Base-by-base conservation (phyloP, 2,888 invertebrate genomes). In the Muscina levida region DNA sequence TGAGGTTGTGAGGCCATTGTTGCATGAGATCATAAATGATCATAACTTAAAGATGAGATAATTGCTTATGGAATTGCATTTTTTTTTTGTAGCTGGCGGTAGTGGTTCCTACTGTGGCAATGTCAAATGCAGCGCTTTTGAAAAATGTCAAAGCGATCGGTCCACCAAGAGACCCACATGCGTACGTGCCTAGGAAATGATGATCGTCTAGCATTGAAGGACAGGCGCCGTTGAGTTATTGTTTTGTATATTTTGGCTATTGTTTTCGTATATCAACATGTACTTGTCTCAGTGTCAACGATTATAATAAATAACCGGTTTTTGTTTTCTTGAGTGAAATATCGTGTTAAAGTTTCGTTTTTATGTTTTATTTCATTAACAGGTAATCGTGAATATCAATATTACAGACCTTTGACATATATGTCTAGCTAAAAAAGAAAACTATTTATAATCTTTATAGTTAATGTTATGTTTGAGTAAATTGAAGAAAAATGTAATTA, bases 101-200 rank as follows among this genome's bases (percentile, higher is more conserved):
- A 53, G 59, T 1, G 93, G 94, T 0, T 89, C 92, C 1, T 94
- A 93, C 86, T 95, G 95, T 85, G 94, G 93, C 85, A 94, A 94
- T 85, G 92, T 93, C 11, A 95, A 94, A 88, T 95, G 95, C 86
- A 92, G 91, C 85, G 87, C 93, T 0, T 93, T 92, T 81, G 94
- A 95, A 87, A 94, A 94, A 82, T 95, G 95, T 89, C 93, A 93
- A 85, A 89, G 91, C 82, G 95, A 95, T 86, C 92, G 92, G 17
- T 85, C 88, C 70, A 94, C 94, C 31, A 94, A 94, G 87, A 92
- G 93, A 26, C 92, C 92, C 85, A 94, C 93, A 89, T 95, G 95
- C 85, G 92, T 93, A 80, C 91, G 94, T 39, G 92, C 83, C 93
- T 91, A 89, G 31, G 31, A 31, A 8, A 8, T 5, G 31, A 31